Percentiles rank a stretch among this genome's conserved stretches.
Conservation (phyloP, 2,113 vertebrate species). For the Rhynchopsitta pachyrhyncha region DNA sequence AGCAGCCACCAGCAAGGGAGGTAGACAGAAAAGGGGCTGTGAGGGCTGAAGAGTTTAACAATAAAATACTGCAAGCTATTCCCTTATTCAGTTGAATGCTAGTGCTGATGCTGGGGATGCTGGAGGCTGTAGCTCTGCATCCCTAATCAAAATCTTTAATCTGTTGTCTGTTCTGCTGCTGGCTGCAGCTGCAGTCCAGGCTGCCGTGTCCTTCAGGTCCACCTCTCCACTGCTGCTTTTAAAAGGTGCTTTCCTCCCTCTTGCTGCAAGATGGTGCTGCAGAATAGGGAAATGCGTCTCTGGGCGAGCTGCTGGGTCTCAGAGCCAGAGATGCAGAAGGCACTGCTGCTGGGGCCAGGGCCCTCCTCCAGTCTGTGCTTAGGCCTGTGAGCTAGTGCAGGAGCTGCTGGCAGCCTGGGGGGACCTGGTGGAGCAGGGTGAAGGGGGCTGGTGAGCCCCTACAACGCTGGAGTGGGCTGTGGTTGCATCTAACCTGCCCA, state of each 20-base stretch:
- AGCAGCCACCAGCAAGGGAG: background rate
- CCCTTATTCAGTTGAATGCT: background rate
- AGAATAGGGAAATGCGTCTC: conserved; percentile 55
- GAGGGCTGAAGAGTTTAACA: background rate
- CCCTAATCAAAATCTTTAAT: no score
- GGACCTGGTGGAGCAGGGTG: background rate
- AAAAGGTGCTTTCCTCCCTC: background rate
- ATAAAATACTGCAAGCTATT: background rate
- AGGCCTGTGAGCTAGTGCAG: accelerated
- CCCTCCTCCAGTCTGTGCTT: background rate
- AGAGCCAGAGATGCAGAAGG: background rate
- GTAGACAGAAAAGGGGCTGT: background rate
- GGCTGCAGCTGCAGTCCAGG: background rate
- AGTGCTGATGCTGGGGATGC: background rate
- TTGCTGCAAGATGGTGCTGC: conserved; percentile 70
- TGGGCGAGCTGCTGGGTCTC: background rate
- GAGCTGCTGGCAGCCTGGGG: background rate
- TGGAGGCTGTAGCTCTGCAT: background rate
- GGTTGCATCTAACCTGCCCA: background rate
- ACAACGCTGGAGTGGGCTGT: accelerated
- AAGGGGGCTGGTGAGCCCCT: background rate
- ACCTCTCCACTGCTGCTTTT: accelerated
- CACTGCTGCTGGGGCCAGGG: background rate
- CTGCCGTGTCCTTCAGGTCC: background rate
- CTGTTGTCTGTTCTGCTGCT: background rate